Base-by-base conservation (phyloP, 1,140 invertebrate species). In the Aphelenchoides avenae region DNA sequence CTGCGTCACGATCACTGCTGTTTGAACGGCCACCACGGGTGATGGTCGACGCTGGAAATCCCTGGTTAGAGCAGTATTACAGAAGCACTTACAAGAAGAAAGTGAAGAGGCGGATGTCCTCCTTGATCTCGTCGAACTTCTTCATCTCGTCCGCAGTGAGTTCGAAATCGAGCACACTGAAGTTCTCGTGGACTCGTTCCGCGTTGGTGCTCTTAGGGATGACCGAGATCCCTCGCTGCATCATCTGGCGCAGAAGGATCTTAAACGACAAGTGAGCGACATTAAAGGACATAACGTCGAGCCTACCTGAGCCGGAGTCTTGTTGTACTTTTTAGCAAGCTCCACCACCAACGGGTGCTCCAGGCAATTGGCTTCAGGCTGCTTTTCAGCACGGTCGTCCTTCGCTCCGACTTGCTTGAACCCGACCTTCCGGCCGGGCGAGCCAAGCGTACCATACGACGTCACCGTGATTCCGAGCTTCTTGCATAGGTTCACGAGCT, bases 181-280 rank as follows among this genome's bases (percentile, higher is more conserved):
- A 27, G 44, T 80, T 80, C 53, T 78, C 67, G 41, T 69, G 44
- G 30, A 81, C 72, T 46, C 78, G 61, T 20, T 58, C 52, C 6
- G 73, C 66, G 29, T 72, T 79, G 2, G 61, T 63, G 29, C 52
- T 78, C 44, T 81, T 80, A 30, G 80, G 79, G 60, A 81, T 77
- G 11, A 78, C 61, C 9, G 66, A 63, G 20, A 77, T 61, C 5
- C 73, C 77, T 37, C 78, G 20, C 44, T 71, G 61, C 27, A 66
- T 42, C 6, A 66, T 33, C 20, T 71, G 54, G 5, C 57, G 49
- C 2, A 68, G 15, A 20, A 53, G 27, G 46, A 89, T 77, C 78
- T 87, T 85, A 6, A 85, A 6, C 2, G n/a, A 46, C 15, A 20
- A 40, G 34, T 43, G 34, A 39, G 3, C 5, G 26, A 46, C 24